Evolutionary conservation across 2,113 vertebrate species (phyloP).

Genomic region (Podarcis muralis): DNA sequence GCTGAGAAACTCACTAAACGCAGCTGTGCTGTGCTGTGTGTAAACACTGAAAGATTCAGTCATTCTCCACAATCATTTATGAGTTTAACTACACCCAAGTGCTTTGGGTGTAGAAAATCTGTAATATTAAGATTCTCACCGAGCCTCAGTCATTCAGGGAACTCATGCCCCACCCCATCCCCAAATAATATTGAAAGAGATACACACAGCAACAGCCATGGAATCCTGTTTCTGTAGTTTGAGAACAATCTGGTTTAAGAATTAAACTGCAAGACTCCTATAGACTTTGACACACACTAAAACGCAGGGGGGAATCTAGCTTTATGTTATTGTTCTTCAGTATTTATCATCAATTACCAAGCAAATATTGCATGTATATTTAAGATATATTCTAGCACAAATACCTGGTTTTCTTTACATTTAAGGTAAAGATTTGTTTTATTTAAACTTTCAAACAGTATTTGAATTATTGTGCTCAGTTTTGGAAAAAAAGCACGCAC

Average conservation of each 20-base stretch:
- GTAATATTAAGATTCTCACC: not conserved
- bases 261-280: not conserved
- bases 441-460: not conserved
- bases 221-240: not conserved
- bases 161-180: not conserved
- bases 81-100: not conserved
- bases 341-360: not conserved
- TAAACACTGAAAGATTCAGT: not conserved
- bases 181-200: not conserved
- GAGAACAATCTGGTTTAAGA: not conserved
- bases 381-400: conserved; percentile 12
- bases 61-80: not conserved
- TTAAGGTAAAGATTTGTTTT: not conserved
- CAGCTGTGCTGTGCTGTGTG: not conserved
- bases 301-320: not conserved
- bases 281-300: not conserved
- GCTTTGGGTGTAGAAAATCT: not conserved
- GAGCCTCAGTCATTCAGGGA: not conserved
- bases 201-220: not conserved
- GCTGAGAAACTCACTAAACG: not conserved
- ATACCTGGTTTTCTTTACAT: not conserved
- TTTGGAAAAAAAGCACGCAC: not conserved
- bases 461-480: conserved; percentile 7
- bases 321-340: conserved; percentile 6
- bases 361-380: conserved; percentile 25